Base-by-base conservation (phyloP, 1,140 invertebrate genomes). In the Andrena cerasifolii region DNA sequence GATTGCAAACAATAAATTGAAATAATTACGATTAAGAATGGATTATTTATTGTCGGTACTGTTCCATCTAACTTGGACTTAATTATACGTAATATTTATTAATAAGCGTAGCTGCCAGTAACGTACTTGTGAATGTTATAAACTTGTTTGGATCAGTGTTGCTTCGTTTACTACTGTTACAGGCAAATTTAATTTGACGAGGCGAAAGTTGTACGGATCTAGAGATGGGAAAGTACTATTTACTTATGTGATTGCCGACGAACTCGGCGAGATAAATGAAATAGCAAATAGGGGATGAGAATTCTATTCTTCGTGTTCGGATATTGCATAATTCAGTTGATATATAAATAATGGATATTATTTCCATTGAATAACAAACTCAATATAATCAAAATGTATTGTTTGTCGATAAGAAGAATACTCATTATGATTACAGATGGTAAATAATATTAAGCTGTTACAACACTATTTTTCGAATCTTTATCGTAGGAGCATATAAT, bases 391-490 rank as follows among this genome's bases (percentile, higher is more conserved):
- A n/a, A n/a, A 75, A 58, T 40, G 26, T 56, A 67, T 68, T 58
- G 40, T 68, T 75, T 51, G n/a, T 74, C 70, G 71, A 43, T 75
- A 28, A 63, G 24, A 75, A 68, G 6, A 58, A 75, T 75, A 75
- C 53, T 68, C 40, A 68, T 58, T 75, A 75, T 18, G 21, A 53
- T 40, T 43, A 40, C 10, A 65, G 53, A 73, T 40, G 47, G 51
- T 40, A 28, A 75, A 75, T 75, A 68, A 75, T 58, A 47, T 68
- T 75, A 75, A 75, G 73, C 63, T 68, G 63, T 75, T 75, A 43
- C 43, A 36, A 75, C 40, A 75, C 73, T 75, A 75, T 75, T 75
- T 75, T 75, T 75, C 63, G 73, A 75, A 75, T 75, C 73, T 75
- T 75, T 75, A 75, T 68, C 53, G 31, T 58, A 75, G 51, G 16